Conservation (phyloP, 2,797 vertebrate species). For the Eulemur mongoz region DNA sequence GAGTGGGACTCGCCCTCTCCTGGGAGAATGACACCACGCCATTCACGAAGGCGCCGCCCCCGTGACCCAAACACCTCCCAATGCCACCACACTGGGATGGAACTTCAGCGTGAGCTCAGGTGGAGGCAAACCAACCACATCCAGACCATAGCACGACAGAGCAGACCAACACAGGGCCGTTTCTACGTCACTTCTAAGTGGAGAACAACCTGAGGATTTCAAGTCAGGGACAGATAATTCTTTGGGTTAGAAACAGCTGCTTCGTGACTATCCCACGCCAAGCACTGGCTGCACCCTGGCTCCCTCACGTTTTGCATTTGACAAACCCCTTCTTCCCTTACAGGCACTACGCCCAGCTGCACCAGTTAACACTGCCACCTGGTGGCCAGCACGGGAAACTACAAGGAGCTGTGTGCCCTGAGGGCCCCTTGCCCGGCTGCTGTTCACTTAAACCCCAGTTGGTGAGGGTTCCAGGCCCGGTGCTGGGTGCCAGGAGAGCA, state of each 20-base stretch:
- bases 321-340: neutral
- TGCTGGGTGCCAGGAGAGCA: fast-evolving
- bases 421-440: neutral
- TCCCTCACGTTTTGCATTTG: neutral
- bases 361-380: neutral
- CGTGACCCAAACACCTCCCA: neutral
- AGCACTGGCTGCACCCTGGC: fast-evolving
- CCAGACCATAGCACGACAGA: neutral
- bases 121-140: neutral
- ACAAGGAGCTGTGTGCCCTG: neutral
- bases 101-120: neutral
- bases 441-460: too few species aligned
- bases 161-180: fast-evolving
- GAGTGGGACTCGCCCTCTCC: too few species aligned
- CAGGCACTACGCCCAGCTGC: neutral
- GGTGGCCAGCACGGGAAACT: neutral
- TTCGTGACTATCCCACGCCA: neutral
- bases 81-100: too few species aligned
- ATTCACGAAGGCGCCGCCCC: neutral
- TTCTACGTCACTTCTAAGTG: neutral
- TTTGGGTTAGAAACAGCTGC: neutral
- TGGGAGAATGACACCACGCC: neutral
- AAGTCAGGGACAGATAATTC: neutral
- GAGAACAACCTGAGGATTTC: fast-evolving
- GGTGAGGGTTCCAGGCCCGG: too few species aligned